Base-by-base conservation (phyloP, 1,140 invertebrate species). In the Triops cancriformis region DNA sequence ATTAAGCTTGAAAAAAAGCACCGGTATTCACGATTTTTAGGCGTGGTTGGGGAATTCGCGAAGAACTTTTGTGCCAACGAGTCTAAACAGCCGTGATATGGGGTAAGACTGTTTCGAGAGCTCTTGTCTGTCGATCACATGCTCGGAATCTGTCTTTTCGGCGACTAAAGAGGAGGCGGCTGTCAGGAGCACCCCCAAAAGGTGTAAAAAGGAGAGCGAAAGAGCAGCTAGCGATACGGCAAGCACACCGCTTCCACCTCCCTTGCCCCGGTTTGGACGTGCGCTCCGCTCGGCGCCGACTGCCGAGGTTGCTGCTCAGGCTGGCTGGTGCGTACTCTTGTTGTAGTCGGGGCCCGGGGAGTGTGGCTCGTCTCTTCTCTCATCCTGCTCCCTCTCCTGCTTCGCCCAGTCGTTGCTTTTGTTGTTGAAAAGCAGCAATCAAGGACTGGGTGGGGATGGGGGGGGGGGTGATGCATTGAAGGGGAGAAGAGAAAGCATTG, bases 361-460 rank as follows among this genome's bases (percentile, higher is more conserved):
- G n/a, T n/a, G n/a, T n/a, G 51, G 51, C 14, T 14, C 14, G 51
- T 23, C 51, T n/a, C 18, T 64, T 14, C 18, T 64, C 51, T 10
- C 14, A 9, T 23, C 11, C 43, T n/a, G n/a, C 31, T 37, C 31
- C 7, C 31, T 7, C 31, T 37, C 7, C 31, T 2, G 31, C 7
- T 7, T 37, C 14, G 51, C 18, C 14, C 51, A 18, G 51, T 45
- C 10, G 51, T 23, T 64, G 14, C 18, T 23, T 64, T 64, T 64
- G 51, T 64, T 64, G 51, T 64, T 64, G 51, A 64, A 64, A 64
- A 64, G 51, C 51, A 64, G 51, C 51, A 64, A 64, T 64, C 51
- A 64, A 64, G 31, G 31, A 7, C 31, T 37, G 31, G 31, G 7
- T 37, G 51, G 51, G 9, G 51, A 5, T 2, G 31, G 7, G 2